Conservation (phyloP, 2,888 invertebrate species). For the Dolichopus griseipennis region DNA sequence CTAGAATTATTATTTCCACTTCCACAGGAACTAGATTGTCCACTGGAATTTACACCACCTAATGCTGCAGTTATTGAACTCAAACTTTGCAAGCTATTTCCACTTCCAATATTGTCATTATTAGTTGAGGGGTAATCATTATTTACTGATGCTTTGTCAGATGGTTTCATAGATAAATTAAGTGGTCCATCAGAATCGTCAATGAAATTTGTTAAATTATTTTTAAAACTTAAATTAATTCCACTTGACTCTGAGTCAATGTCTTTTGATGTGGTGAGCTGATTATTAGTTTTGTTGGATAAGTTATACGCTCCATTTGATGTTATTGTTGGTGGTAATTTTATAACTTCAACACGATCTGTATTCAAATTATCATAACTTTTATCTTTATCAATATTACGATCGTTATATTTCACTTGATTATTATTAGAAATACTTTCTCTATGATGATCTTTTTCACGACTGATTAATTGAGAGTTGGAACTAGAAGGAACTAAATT, state of each 20-base stretch:
- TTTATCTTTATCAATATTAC: conserved; percentile 15
- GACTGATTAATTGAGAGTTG: neutral
- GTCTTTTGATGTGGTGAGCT: conserved; percentile 26
- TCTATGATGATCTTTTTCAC: conserved; percentile 2
- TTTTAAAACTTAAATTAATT: conserved; percentile 41
- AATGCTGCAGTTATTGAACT: conserved; percentile 43
- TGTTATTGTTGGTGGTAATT: conserved; percentile 60
- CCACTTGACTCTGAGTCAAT: conserved; percentile 29
- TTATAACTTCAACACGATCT: conserved; percentile 75
- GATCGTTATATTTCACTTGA: neutral
- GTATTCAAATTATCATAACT: conserved; percentile 28
- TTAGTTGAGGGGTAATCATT: conserved; percentile 17
- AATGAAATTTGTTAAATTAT: conserved; percentile 39
- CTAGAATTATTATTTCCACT: conserved; percentile 25
- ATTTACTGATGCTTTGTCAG: conserved; percentile 30
- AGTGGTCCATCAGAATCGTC: conserved; percentile 67
- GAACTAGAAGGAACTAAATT: neutral
- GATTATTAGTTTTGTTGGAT: conserved; percentile 34
- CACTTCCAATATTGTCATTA: conserved; percentile 19
- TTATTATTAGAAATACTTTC: neutral
- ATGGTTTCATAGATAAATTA: conserved; percentile 72
- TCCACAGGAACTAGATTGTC: conserved; percentile 27
- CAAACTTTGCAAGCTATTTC: conserved; percentile 41
- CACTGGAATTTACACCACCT: conserved; percentile 28
- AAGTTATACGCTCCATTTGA: conserved; percentile 47